Evolutionary conservation across 2,797 vertebrate species (phyloP).

Genomic region (Epinephelus malabaricus): DNA sequence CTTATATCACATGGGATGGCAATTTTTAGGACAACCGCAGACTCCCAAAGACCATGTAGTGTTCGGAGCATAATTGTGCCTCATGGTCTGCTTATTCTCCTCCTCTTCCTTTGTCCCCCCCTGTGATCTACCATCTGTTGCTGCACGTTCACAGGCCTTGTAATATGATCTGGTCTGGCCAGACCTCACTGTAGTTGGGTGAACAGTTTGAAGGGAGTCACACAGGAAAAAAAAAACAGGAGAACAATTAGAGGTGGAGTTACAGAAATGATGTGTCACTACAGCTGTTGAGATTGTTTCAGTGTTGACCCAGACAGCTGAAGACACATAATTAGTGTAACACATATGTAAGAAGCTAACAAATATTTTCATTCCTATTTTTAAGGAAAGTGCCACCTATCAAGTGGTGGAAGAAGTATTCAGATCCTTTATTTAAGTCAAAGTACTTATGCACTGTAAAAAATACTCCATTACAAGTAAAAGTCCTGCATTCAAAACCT

Average conservation of each 20-base stretch:
- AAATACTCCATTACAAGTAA: not conserved
- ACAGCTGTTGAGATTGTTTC: slow-evolving; percentile 55
- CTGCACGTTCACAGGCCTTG: slow-evolving; percentile 71
- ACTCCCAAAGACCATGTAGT: slow-evolving; percentile 32
- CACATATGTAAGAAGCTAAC: not conserved
- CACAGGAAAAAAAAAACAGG: slow-evolving; percentile 44
- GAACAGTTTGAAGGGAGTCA: slow-evolving; percentile 63
- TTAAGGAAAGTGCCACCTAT: not conserved
- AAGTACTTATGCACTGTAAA: not conserved
- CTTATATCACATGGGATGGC: not conserved
- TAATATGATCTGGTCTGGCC: slow-evolving; percentile 77
- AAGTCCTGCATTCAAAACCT: not conserved
- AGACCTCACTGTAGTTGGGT: slow-evolving; percentile 72
- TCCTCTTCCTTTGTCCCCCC: slow-evolving; percentile 61
- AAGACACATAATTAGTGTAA: slow-evolving; percentile 18
- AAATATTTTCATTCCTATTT: not conserved
- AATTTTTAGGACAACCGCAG: slow-evolving; percentile 10
- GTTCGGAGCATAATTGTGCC: slow-evolving; percentile 44
- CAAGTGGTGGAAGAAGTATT: not conserved
- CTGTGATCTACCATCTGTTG: slow-evolving; percentile 81
- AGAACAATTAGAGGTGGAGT: slow-evolving; percentile 78
- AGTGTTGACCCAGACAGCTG: slow-evolving; percentile 17
- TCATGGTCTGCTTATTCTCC: slow-evolving; percentile 51
- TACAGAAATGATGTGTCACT: slow-evolving; percentile 55
- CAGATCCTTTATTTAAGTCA: not conserved